These are phyloP conservation scores for Ochropacha duplaris DNA, from an alignment of 2,888 invertebrate genomes.

Conservation along the genomic window DNA sequence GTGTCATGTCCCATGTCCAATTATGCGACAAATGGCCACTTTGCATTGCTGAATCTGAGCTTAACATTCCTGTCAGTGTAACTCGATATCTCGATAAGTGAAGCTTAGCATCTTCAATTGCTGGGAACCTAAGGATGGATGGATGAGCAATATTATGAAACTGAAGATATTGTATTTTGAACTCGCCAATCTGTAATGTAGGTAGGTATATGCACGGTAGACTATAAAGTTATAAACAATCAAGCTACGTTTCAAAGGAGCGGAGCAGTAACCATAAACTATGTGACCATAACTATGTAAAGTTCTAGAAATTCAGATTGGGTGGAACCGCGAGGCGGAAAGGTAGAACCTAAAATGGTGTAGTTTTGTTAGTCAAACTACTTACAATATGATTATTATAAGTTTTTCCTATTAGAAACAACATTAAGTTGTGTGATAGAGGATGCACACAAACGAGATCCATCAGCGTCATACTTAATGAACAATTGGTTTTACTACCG, in stretches of 20 bases:
- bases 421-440: slow-evolving; percentile 2
- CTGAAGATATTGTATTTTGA: too few relatives aligned
- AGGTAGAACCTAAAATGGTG: not conserved
- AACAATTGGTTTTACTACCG: slow-evolving; percentile 23
- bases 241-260: too few relatives aligned
- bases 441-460: slow-evolving; percentile 14
- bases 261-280: too few relatives aligned
- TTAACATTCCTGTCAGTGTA: slow-evolving; percentile 26
- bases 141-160: too few relatives aligned
- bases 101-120: slow-evolving; percentile 7
- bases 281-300: too few relatives aligned
- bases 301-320: too few relatives aligned
- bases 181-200: too few relatives aligned
- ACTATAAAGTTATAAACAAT: too few relatives aligned
- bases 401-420: not conserved
- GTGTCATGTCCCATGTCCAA: slow-evolving; percentile 56
- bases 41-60: slow-evolving; percentile 27
- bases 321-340: too few relatives aligned
- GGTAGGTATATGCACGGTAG: too few relatives aligned
- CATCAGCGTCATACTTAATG: slow-evolving; percentile 21
- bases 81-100: slow-evolving; percentile 19
- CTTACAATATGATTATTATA: not conserved
- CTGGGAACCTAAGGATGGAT: not conserved
- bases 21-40: slow-evolving; percentile 49
- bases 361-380: not conserved